A percentile compares a stretch with the other conserved stretches of the same genome.
These are phyloP conservation scores for Drosophila quadrilineata DNA, from an alignment of 1,140 invertebrate genomes.

Conservation along the genomic window DNA sequence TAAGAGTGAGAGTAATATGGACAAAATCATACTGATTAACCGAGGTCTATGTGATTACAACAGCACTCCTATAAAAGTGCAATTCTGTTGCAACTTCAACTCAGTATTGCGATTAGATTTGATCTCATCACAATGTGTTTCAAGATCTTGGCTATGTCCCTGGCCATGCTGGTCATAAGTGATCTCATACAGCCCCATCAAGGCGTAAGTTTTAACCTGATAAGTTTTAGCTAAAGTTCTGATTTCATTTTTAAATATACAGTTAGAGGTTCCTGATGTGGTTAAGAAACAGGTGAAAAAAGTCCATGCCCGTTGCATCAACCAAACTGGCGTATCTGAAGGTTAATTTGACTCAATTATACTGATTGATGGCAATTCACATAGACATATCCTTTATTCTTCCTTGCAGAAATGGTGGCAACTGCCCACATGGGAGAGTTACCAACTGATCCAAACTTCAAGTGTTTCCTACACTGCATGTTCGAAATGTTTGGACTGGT, in stretches of 20 bases:
- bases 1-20: conserved; percentile 50
- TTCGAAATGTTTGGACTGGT: conserved; percentile 72
- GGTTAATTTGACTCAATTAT: conserved; percentile 20
- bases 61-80: conserved; percentile 49
- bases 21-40: too few relatives aligned
- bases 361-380: neutral
- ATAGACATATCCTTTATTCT: neutral
- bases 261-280: conserved; percentile 50
- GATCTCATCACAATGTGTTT: conserved; percentile 29
- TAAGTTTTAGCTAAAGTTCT: neutral
- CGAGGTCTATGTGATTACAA: too few relatives aligned
- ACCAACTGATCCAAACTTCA: conserved; percentile 42
- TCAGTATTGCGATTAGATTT: too few relatives aligned
- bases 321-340: conserved; percentile 46
- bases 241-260: neutral
- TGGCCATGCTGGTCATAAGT: conserved; percentile 29
- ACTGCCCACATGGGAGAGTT: conserved; percentile 20
- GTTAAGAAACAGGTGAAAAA: conserved; percentile 56
- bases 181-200: conserved; percentile 6
- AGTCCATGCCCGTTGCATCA: conserved; percentile 46
- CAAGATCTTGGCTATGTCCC: conserved; percentile 9
- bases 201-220: conserved; percentile 27
- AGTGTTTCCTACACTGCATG: conserved; percentile 71
- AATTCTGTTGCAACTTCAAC: too few relatives aligned
- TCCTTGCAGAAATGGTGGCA: conserved; percentile 12